Percentiles rank a stretch among this genome's conserved stretches.
Conservation (phyloP, 2,113 vertebrate species). For the Elgaria multicarinata region DNA sequence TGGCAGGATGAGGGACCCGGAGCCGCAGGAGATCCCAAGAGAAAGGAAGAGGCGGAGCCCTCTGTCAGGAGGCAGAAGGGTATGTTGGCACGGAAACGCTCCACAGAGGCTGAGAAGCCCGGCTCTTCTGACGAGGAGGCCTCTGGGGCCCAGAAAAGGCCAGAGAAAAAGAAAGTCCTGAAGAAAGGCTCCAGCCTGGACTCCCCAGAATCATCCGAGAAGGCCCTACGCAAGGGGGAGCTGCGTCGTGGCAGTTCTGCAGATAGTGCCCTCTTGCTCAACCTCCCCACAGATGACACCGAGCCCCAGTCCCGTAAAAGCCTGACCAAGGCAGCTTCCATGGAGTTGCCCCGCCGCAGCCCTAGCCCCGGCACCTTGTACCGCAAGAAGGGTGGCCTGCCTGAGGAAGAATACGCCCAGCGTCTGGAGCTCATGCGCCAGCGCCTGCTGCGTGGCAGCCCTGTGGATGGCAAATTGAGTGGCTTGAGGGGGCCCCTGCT, state of each 20-base stretch:
- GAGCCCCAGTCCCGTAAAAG: slow-evolving; percentile 43
- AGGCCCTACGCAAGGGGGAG: slow-evolving; percentile 78
- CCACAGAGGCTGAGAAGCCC: slow-evolving; percentile 59
- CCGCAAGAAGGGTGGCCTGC: slow-evolving; percentile 81
- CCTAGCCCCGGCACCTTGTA: slow-evolving; percentile 84
- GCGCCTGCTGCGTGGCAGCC: slow-evolving; percentile 85
- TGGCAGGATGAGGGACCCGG: slow-evolving; percentile 63
- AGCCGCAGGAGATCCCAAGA: slow-evolving; percentile 6
- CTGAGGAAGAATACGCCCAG: slow-evolving; percentile 88
- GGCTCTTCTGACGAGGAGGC: slow-evolving; percentile 85
- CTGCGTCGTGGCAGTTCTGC: slow-evolving; percentile 92
- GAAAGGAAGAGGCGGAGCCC: slow-evolving; percentile 66
- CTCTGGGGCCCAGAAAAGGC: slow-evolving; percentile 65
- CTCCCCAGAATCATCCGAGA: slow-evolving; percentile 68
- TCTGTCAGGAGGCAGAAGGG: slow-evolving; percentile 64
- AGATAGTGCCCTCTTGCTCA: slow-evolving; percentile 86
- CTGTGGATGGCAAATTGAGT: slow-evolving; percentile 91
- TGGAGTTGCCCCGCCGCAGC: slow-evolving; percentile 85
- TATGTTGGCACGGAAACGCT: slow-evolving; percentile 61
- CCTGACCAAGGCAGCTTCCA: slow-evolving; percentile 72
- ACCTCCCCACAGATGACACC: slow-evolving; percentile 72
- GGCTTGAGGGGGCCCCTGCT: slow-evolving; percentile 93
- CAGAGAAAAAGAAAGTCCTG: slow-evolving; percentile 81
- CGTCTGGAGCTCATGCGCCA: slow-evolving; percentile 94
- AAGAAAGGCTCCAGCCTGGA: slow-evolving; percentile 84